These are phyloP conservation scores for Drosophila testacea DNA, from an alignment of 2,888 invertebrate species.

Conservation along the genomic window DNA sequence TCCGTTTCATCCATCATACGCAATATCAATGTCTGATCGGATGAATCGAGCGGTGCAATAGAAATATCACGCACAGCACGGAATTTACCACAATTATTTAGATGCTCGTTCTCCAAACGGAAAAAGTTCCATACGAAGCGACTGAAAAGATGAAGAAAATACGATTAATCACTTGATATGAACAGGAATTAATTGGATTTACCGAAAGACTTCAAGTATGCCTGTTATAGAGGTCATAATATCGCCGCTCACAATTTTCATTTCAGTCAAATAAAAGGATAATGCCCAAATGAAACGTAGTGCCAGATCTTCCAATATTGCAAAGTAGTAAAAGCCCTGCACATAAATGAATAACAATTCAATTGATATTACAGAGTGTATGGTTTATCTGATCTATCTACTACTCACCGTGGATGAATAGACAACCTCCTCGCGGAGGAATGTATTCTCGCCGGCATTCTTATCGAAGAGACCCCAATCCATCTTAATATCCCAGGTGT, in stretches of 20 bases:
- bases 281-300: conserved; percentile 97
- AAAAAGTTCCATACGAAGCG: conserved; percentile 99
- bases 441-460: conserved; percentile 95
- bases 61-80: conserved; percentile 99
- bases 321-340: conserved; percentile 95
- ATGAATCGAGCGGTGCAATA: conserved; percentile 96
- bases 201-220: conserved; percentile 95
- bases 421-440: conserved; percentile 97
- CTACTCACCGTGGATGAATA: conserved; percentile 94
- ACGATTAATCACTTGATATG: not conserved
- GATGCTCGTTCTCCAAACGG: conserved; percentile 99
- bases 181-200: conserved; percentile 42
- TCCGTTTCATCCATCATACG: conserved; percentile 98
- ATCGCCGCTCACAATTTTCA: conserved; percentile 90
- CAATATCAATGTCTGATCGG: conserved; percentile 94
- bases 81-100: conserved; percentile 99
- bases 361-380: not conserved
- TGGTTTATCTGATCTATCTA: not conserved
- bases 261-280: conserved; percentile 93
- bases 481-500: conserved; percentile 99
- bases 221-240: conserved; percentile 93
- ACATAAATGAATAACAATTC: conserved; percentile 50
- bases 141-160: conserved; percentile 85
- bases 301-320: conserved; percentile 97
- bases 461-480: conserved; percentile 99